Evolutionary conservation across 2,888 invertebrate genomes (phyloP), one percentile per base, ranked within the genome.

Genomic region (Yponomeuta sedellus): DNA sequence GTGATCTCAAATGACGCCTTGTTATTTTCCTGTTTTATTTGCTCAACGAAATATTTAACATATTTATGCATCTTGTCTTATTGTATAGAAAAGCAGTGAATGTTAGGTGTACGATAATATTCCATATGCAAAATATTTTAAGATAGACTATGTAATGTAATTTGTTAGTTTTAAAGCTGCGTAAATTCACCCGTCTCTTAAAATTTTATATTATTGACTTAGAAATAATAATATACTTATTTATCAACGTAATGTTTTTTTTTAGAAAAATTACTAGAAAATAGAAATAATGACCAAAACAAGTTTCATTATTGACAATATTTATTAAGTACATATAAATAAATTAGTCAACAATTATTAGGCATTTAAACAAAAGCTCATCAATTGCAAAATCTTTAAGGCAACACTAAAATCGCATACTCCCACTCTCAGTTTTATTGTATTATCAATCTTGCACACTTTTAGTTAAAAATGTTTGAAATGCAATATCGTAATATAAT

Each of bases 191-290:
- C 91, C 89, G 90, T 91, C 89, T 91, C 83, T 89, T 88, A 82
- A 91, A 89, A 82, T 90, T 91, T 91, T 91, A 90, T 91, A 91
- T 89, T 85, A 91, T 86, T 86, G 88, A 91, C 83, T 83, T 91
- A 90, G 91, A 89, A 86, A 59, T 58, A 52, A 62, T 39, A 64
- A 88, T 90, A 91, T 91, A 91, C 88, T 90, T 91, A 91, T 91
- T 91, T 91, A 91, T 91, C 88, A 88, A 74, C 73, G 57, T 79
- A 80, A 83, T 83, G 86, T 83, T 86, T 22, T 59, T 59, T 2
- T 28, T 34, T 39, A 16, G 3, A 39, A 39, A 6, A 64, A n/a
- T 56, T 34, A 4, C 2, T 4, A 4, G 3, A 28, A 34, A 34
- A 1, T 5, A 8, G 10, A 34, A 34, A 34, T 34, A 34, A 34